Evolutionary conservation across 2,797 vertebrate species (phyloP).

Genomic region (Phoeniculus purpureus): DNA sequence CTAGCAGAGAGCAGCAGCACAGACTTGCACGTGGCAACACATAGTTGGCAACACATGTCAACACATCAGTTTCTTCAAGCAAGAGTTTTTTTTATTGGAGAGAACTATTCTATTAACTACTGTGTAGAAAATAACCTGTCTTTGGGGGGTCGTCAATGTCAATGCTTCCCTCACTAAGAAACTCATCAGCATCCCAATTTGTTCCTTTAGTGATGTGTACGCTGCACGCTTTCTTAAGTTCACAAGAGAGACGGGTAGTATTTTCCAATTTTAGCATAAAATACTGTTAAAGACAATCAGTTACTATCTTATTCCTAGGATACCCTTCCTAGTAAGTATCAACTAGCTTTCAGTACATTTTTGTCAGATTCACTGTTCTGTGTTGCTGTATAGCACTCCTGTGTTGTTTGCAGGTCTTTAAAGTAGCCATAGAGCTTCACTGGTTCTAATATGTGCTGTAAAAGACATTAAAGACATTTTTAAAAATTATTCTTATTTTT

Average conservation of each 20-base stretch:
- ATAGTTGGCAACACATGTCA: no score
- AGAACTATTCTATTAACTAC: neutral
- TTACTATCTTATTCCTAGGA: neutral
- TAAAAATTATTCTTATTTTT: neutral
- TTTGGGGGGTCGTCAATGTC: neutral
- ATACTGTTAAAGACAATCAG: neutral
- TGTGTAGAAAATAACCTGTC: neutral
- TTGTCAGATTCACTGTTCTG: neutral
- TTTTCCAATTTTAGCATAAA: neutral
- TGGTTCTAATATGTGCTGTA: neutral
- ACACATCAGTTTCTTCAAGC: neutral
- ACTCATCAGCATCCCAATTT: neutral
- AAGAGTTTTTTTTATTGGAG: neutral
- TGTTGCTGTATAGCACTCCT: neutral
- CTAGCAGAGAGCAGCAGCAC: neutral
- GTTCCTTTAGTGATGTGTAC: neutral
- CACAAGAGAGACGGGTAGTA: neutral
- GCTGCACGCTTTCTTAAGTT: neutral
- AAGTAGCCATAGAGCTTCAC: neutral
- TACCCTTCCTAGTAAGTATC: neutral
- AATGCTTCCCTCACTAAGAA: neutral
- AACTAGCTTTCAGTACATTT: neutral
- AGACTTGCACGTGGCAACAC: neutral
- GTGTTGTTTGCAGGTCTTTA: neutral
- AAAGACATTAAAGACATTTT: neutral